Evolutionary conservation across 2,888 invertebrate genomes (phyloP).

Genomic region (Dynastes grantii): DNA sequence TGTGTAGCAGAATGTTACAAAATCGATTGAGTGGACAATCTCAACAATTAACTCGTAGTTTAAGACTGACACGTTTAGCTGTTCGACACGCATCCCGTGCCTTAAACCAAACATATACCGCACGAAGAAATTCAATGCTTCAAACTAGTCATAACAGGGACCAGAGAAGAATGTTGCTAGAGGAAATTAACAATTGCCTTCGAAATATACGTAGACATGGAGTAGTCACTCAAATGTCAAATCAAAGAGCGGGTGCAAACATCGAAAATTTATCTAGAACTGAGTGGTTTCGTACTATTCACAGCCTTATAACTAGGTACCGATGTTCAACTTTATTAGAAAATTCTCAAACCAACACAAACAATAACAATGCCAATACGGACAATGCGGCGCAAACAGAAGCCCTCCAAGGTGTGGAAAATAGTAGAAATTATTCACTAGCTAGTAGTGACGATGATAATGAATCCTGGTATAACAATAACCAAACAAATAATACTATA

Average conservation of each 20-base stretch:
- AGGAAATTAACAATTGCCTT: conserved; percentile 58
- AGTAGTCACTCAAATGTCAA: conserved; percentile 27
- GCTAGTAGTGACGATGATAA: conserved; percentile 58
- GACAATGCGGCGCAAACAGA: conserved; percentile 33
- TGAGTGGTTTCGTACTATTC: conserved; percentile 59
- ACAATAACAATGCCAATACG: conserved; percentile 18
- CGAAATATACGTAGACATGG: conserved; percentile 57
- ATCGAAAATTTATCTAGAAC: conserved; percentile 53
- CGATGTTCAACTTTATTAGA: conserved; percentile 42
- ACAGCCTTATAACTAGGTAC: conserved; percentile 57
- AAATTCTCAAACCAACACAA: conserved; percentile 11
- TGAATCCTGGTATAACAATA: conserved; percentile 54
- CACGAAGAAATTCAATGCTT: conserved; percentile 64
- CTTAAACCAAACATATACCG: conserved; percentile 65
- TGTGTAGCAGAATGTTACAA: conserved; percentile 66
- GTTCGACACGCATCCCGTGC: conserved; percentile 65
- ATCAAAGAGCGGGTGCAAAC: conserved; percentile 26
- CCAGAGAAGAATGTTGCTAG: conserved; percentile 57
- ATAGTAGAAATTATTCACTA: conserved; percentile 47
- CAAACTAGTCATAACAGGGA: conserved; percentile 61
- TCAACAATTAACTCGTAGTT: conserved; percentile 64
- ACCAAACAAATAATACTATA: conserved; percentile 10
- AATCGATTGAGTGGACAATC: conserved; percentile 64
- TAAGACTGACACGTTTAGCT: conserved; percentile 64
- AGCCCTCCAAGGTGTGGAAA: conserved; percentile 11